A percentile compares a stretch with the other conserved stretches of the same genome.
Conservation (phyloP, 2,888 invertebrate species). For the Gari tellinella region DNA sequence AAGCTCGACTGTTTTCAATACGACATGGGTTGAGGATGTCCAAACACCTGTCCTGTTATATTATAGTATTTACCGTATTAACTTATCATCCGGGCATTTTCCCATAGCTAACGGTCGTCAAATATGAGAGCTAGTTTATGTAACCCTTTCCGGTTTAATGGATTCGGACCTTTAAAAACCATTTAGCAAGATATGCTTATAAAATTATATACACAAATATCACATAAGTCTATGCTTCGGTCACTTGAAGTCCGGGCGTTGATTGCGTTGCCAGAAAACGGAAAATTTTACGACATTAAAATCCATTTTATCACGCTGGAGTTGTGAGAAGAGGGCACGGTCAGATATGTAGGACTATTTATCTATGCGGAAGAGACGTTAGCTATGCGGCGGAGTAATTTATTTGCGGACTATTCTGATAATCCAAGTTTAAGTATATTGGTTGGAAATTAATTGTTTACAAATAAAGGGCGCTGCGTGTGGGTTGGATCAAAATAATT, state of each 20-base stretch:
- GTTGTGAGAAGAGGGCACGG: slow-evolving; percentile 43
- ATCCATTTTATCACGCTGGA: slow-evolving; percentile 51
- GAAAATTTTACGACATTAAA: slow-evolving; percentile 53
- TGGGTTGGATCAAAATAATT: too few relatives aligned
- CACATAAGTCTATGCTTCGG: slow-evolving; percentile 36
- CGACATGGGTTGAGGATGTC: too few relatives aligned
- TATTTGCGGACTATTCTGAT: slow-evolving; percentile 39
- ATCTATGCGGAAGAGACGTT: slow-evolving; percentile 38
- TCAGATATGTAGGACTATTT: slow-evolving; percentile 42
- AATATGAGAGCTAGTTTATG: too few relatives aligned
- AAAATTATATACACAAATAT: slow-evolving; percentile 37
- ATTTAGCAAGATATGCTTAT: slow-evolving; percentile 40
- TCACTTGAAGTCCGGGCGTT: slow-evolving; percentile 34
- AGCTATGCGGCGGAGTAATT: slow-evolving; percentile 50
- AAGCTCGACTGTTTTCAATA: too few relatives aligned
- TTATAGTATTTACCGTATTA: too few relatives aligned
- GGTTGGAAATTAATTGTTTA: slow-evolving; percentile 33
- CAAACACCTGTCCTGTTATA: too few relatives aligned
- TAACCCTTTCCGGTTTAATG: slow-evolving; percentile 19
- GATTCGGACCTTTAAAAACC: slow-evolving; percentile 25
- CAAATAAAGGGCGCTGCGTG: slow-evolving; percentile 5
- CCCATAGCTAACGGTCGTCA: too few relatives aligned
- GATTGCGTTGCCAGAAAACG: slow-evolving; percentile 57
- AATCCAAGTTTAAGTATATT: slow-evolving; percentile 48
- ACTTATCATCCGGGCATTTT: too few relatives aligned